Percentiles rank a stretch among this genome's conserved stretches.
Conservation (phyloP, 2,797 vertebrate genomes). For the Pseudochirops cupreus region DNA sequence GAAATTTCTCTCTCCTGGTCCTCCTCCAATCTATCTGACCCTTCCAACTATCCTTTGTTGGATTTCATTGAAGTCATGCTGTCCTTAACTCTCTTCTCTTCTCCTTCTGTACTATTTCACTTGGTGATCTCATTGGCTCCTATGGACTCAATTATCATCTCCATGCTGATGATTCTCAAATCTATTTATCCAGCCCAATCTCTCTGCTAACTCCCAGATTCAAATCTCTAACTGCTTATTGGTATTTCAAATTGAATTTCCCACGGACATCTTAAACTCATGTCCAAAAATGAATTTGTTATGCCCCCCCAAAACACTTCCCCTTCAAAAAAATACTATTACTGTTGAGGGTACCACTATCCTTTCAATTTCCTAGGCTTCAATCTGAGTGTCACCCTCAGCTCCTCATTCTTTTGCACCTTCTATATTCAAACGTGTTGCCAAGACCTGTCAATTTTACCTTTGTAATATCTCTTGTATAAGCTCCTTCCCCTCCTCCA, state of each 20-base stretch:
- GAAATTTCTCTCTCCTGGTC: neutral
- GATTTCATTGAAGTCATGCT: neutral
- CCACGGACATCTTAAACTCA: neutral
- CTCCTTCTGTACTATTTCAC: neutral
- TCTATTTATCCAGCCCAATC: neutral
- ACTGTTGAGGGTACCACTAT: neutral
- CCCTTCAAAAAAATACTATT: neutral
- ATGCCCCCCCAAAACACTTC: neutral
- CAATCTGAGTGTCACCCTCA: neutral
- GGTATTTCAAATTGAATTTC: neutral
- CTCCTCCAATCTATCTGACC: neutral
- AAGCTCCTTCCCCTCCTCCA: neutral
- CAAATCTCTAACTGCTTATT: neutral
- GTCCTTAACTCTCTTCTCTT: neutral
- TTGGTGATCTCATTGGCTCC: neutral
- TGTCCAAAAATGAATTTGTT: neutral
- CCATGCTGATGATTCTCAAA: neutral
- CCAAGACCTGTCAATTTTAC: neutral
- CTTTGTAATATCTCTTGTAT: neutral
- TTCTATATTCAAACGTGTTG: neutral
- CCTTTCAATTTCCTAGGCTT: neutral
- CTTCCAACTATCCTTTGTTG: neutral
- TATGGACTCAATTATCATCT: neutral
- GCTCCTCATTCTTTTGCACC: neutral
- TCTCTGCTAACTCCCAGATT: neutral